These are phyloP conservation scores for Neosilurus mollespiculum DNA, from an alignment of 2,797 vertebrate genomes.

Conservation along the genomic window DNA sequence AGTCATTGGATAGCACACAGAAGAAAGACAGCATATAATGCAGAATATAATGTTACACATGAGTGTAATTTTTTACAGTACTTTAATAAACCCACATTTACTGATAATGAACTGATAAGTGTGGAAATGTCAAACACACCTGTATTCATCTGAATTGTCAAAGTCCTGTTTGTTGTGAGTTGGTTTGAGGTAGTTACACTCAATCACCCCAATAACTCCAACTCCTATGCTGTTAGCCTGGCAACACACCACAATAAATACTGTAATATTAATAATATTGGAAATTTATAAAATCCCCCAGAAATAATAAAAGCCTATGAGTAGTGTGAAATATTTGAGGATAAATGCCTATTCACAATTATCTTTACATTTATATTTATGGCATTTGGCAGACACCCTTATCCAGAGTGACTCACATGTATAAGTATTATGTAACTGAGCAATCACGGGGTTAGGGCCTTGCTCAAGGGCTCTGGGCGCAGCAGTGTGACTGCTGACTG, in stretches of 20 bases:
- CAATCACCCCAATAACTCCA: slow-evolving; percentile 92
- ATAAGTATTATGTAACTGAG: too few species aligned
- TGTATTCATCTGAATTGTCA: slow-evolving; percentile 89
- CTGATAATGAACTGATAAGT: not conserved
- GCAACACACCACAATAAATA: not conserved
- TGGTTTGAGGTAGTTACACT: slow-evolving; percentile 90
- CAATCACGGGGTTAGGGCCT: too few species aligned
- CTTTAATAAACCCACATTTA: not conserved
- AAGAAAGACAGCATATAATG: not conserved
- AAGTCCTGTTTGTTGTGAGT: slow-evolving; percentile 98
- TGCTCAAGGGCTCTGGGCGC: too few species aligned
- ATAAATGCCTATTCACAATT: not conserved
- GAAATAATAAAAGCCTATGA: not conserved
- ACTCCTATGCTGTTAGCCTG: slow-evolving; percentile 88
- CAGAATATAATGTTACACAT: not conserved
- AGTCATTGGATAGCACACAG: too few species aligned
- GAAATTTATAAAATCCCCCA: not conserved
- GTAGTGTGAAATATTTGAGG: not conserved
- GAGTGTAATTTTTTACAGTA: not conserved
- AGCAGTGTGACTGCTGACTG: too few species aligned
- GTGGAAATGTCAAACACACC: slow-evolving; percentile 68
- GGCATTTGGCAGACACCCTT: too few species aligned
- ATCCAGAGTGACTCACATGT: too few species aligned
- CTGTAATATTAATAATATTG: not conserved
- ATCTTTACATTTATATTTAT: not conserved